Conservation (phyloP, 1,140 invertebrate species). For the Drosophila malerkotliana region DNA sequence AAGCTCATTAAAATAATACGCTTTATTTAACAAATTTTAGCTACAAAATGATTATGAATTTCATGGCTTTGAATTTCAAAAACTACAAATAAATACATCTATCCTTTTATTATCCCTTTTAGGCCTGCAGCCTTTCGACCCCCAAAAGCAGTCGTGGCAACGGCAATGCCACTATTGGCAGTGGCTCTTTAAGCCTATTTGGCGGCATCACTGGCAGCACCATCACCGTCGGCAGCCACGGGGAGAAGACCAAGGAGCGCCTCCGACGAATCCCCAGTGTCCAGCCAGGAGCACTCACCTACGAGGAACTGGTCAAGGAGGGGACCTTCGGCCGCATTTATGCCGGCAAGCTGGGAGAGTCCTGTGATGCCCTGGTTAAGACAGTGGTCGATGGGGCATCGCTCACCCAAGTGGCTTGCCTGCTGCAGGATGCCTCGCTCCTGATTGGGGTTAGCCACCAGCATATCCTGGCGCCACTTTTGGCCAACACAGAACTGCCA, state of each 20-base stretch:
- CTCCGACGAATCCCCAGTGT: conserved; percentile 87
- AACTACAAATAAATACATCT: not conserved
- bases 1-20: not conserved
- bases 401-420: conserved; percentile 91
- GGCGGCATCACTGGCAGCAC: conserved; percentile 71
- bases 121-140: conserved; percentile 85
- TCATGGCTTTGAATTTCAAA: too few relatives aligned
- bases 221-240: conserved; percentile 71
- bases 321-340: conserved; percentile 94
- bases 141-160: conserved; percentile 82
- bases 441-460: conserved; percentile 92
- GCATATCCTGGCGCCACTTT: conserved; percentile 92
- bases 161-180: conserved; percentile 71
- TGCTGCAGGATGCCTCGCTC: conserved; percentile 93
- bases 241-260: conserved; percentile 86
- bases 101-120: not conserved
- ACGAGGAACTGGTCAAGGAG: conserved; percentile 88
- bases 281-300: conserved; percentile 87
- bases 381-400: conserved; percentile 93
- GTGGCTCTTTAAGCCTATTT: conserved; percentile 71
- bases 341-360: conserved; percentile 88
- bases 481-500: conserved; percentile 90
- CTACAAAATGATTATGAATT: too few relatives aligned
- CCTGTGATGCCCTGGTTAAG: conserved; percentile 92
- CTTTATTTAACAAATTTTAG: too few relatives aligned